Evolutionary conservation across 1,140 invertebrate species (phyloP), one percentile per base, ranked within the genome.

Genomic region (Potamilus streckersoni): DNA sequence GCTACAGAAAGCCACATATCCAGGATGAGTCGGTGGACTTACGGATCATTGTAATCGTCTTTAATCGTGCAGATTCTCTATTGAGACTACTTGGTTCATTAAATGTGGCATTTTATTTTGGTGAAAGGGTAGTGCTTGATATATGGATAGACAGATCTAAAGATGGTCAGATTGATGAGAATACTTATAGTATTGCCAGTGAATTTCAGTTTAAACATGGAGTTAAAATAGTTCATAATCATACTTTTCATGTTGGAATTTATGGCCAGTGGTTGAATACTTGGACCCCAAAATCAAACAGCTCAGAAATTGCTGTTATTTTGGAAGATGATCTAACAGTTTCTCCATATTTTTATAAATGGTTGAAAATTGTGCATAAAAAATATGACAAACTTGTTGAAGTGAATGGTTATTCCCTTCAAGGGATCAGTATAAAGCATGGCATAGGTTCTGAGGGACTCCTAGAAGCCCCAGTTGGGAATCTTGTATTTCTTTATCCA

Each of bases 281-380:
- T 2, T 85, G 84, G 84, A 63, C 73, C 55, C 79, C 74, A 1
- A 62, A 68, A 56, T 49, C 74, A 59, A 73, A 76, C 31, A 70
- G 76, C 57, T 78, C 80, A 27, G 82, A 85, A 72, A 80, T 85
- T 59, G 84, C 81, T n/a, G 31, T 85, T 11, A 78, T 85, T 61
- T 60, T 85, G 3, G 84, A 85, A 61, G 84, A 85, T 69, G 84
- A 85, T 69, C 14, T 84, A 60, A 81, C 78, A 55, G 75, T 85
- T 15, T 84, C 84, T 5, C 78, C 71, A 16, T 74, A 78, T 70
- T 81, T 81, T 57, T 83, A 83, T 68, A 69, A 73, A n/a, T 85
- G 77, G 74, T 65, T 85, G 58, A 82, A 79, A 64, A 57, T 69
- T 56, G 83, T 81, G 56, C 84, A 85, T 75, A 66, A 62, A 16